Evolutionary conservation across 2,888 invertebrate genomes (phyloP).

Genomic region (Acrocyrtus sp.): DNA sequence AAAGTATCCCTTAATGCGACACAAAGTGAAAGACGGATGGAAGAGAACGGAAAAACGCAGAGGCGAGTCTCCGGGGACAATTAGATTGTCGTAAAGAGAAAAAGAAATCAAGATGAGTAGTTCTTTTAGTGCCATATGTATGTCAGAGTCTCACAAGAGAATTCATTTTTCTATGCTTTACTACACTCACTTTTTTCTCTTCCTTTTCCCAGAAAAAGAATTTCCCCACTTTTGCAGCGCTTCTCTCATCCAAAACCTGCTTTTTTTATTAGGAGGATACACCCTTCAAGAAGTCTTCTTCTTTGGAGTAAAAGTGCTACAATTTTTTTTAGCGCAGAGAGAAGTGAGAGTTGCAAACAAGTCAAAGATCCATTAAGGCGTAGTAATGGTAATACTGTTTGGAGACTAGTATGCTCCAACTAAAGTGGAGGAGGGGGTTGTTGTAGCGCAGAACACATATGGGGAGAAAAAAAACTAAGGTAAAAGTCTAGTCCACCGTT

Average conservation of each 20-base stretch:
- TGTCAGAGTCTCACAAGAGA: conserved; percentile 15
- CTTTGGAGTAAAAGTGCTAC: no score
- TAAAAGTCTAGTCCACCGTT: not conserved
- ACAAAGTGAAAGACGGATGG: conserved; percentile 2
- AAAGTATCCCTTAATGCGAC: conserved; percentile 5
- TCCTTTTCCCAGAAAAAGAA: no score
- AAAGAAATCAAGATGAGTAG: conserved; percentile 30
- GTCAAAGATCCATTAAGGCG: conserved; percentile 40
- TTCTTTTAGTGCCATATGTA: conserved; percentile 20
- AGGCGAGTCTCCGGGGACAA: conserved; percentile 29
- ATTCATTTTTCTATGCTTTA: conserved; percentile 8
- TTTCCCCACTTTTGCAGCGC: no score
- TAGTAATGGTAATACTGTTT: no score
- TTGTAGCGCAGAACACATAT: not conserved
- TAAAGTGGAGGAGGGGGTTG: not conserved
- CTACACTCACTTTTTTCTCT: not conserved
- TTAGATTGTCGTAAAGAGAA: conserved; percentile 42
- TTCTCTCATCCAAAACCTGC: not conserved
- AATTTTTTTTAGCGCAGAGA: not conserved
- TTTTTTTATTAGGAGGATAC: no score
- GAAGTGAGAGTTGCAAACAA: not conserved
- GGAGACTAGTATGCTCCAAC: no score
- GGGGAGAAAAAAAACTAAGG: no score
- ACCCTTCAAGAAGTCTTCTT: no score
- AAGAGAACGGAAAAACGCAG: not conserved